Percentiles rank a stretch among this genome's conserved stretches.
Conservation (phyloP, 2,888 invertebrate species). For the Meiosimyza decipiens region DNA sequence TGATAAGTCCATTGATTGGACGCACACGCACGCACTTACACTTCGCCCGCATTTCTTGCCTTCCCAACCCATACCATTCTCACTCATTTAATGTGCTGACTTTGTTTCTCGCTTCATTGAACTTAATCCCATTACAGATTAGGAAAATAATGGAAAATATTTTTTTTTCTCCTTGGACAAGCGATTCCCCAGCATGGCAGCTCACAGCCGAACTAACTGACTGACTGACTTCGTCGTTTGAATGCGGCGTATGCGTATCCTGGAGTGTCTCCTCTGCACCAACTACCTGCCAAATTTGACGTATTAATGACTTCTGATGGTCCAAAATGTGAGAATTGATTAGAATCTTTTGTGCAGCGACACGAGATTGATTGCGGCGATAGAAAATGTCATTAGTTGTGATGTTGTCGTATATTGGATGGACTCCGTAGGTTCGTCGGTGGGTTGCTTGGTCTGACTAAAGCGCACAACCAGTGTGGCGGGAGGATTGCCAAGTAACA, state of each 20-base stretch:
- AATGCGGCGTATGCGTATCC: slow-evolving; percentile 6
- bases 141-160: slow-evolving; percentile 38
- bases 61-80: neutral
- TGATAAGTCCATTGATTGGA: slow-evolving; percentile 12
- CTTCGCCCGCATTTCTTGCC: neutral
- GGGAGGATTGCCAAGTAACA: too few species aligned
- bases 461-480: too few species aligned
- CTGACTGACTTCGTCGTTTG: neutral
- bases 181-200: neutral
- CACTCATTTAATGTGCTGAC: slow-evolving; percentile 44
- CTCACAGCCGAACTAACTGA: neutral
- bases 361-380: slow-evolving; percentile 41
- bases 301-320: slow-evolving; percentile 55
- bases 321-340: slow-evolving; percentile 33
- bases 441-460: too few species aligned
- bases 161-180: neutral
- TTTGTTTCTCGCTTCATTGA: slow-evolving; percentile 58
- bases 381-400: slow-evolving; percentile 36
- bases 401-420: slow-evolving; percentile 16
- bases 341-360: slow-evolving; percentile 28
- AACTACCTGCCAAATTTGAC: slow-evolving; percentile 40
- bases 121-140: slow-evolving; percentile 45
- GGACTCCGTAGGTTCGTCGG: too few species aligned
- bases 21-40: neutral
- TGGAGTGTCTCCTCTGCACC: slow-evolving; percentile 33